Percentiles rank a stretch among this genome's conserved stretches.
phyloP scores from a whole-genome alignment of 2,797 vertebrate species.

The Delichon dasypus region DNA sequence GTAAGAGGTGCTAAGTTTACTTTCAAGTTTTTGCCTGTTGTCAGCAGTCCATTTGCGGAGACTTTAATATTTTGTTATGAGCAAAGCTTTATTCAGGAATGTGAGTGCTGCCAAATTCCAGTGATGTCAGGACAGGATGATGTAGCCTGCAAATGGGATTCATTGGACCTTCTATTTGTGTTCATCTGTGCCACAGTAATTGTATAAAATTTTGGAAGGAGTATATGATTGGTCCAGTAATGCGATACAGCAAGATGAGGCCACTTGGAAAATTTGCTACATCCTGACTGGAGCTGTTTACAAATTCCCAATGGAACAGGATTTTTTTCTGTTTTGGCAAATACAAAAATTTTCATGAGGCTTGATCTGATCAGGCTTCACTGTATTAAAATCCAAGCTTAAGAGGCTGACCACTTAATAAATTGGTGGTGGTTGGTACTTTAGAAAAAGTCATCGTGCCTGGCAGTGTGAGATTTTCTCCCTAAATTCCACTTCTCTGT shows the following conservation, averaged over 20 bases:
- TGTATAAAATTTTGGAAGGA: neutral
- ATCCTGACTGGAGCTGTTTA: neutral
- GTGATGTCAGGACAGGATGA: neutral
- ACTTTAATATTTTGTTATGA: neutral
- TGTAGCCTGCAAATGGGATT: neutral
- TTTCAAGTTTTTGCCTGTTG: neutral
- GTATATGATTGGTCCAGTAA: neutral
- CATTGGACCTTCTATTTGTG: neutral
- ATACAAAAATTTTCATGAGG: accelerated
- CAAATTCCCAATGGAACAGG: neutral
- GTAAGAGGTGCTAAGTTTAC: neutral
- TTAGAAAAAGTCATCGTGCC: neutral
- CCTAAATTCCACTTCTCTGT: neutral
- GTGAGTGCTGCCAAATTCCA: neutral
- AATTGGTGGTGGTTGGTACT: neutral
- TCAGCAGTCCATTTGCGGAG: neutral
- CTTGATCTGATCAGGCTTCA: neutral
- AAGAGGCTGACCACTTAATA: neutral
- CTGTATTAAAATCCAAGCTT: neutral
- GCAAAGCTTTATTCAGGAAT: neutral
- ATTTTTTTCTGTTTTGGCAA: neutral
- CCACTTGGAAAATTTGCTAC: neutral
- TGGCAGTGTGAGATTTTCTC: neutral
- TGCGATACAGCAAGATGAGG: neutral
- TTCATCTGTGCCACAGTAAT: neutral